A percentile compares a stretch with the other conserved stretches of the same genome.
Evolutionary conservation across 2,888 invertebrate species (phyloP).

Genomic region (Limnephilus rhombicus): DNA sequence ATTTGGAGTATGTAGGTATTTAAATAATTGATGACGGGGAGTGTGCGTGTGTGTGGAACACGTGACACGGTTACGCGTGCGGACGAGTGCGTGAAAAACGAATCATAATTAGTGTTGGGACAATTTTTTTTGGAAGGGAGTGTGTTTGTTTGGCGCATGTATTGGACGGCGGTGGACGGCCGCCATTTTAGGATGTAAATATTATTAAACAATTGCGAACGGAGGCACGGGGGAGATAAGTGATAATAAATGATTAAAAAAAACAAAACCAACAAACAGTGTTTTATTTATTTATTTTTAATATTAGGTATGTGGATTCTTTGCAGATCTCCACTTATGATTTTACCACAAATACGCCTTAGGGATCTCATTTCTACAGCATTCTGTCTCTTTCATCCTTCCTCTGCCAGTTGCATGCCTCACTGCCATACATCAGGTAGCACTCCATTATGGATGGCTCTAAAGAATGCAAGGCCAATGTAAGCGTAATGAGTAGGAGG

Average conservation of each 20-base stretch:
- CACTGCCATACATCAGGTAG: too few species aligned
- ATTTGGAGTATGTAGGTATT: conserved; percentile 51
- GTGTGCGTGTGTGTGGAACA: neutral
- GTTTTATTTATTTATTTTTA: conserved; percentile 9
- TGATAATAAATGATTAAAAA: conserved; percentile 43
- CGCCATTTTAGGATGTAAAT: conserved; percentile 52
- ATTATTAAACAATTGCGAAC: conserved; percentile 44
- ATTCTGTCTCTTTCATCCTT: too few species aligned
- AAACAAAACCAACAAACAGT: conserved; percentile 31
- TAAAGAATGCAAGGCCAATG: too few species aligned
- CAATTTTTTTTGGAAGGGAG: neutral
- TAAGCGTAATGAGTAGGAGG: too few species aligned
- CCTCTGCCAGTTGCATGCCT: too few species aligned
- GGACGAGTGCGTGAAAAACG: conserved; percentile 11
- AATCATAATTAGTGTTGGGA: neutral
- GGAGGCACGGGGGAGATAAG: conserved; percentile 36
- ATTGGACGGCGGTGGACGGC: neutral
- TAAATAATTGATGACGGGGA: conserved; percentile 53
- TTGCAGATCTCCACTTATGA: too few species aligned
- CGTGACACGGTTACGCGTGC: neutral
- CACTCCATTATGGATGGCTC: too few species aligned
- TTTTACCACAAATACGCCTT: too few species aligned
- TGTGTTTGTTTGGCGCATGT: neutral
- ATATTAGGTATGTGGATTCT: too few species aligned
- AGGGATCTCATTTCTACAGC: too few species aligned